A percentile compares a stretch with the other conserved stretches of the same genome.
Evolutionary conservation across 2,113 vertebrate species (phyloP).

Genomic region (Pungitius pungitius): DNA sequence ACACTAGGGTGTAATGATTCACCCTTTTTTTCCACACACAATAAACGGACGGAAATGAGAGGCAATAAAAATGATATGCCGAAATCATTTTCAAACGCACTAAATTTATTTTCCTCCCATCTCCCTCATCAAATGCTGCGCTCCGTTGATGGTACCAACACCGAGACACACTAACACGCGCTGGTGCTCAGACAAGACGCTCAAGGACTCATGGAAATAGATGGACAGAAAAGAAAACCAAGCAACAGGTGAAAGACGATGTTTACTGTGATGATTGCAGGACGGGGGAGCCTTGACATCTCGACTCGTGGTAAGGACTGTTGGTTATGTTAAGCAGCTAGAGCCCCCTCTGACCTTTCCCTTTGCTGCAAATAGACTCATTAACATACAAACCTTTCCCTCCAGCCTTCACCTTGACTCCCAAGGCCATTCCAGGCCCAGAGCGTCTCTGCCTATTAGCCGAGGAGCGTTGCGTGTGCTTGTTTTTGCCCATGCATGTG

Average conservation of each 20-base stretch:
- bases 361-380: slow-evolving; percentile 31
- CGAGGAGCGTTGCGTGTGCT: neutral
- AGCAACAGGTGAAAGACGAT: neutral
- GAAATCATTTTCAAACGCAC: slow-evolving; percentile 68
- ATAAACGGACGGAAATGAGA: slow-evolving; percentile 71
- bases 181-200: slow-evolving; percentile 1
- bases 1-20: slow-evolving; percentile 64
- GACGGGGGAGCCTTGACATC: slow-evolving; percentile 45
- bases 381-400: slow-evolving; percentile 53
- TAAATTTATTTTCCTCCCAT: slow-evolving; percentile 61
- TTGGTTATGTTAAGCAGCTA: slow-evolving; percentile 48
- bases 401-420: slow-evolving; percentile 36
- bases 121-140: slow-evolving; percentile 58
- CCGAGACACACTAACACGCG: slow-evolving; percentile 24
- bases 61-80: slow-evolving; percentile 69
- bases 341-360: slow-evolving; percentile 30
- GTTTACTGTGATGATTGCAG: slow-evolving; percentile 35
- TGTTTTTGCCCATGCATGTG: neutral
- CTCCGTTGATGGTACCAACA: slow-evolving; percentile 45
- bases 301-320: slow-evolving; percentile 47
- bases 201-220: slow-evolving; percentile 14
- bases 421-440: slow-evolving; percentile 26
- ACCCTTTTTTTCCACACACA: slow-evolving; percentile 49
- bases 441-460: slow-evolving; percentile 31
- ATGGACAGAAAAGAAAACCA: slow-evolving; percentile 1